A percentile compares a stretch with the other conserved stretches of the same genome.
phyloP scores from a whole-genome alignment of 2,888 invertebrate genomes.

The Cinara cedri region DNA sequence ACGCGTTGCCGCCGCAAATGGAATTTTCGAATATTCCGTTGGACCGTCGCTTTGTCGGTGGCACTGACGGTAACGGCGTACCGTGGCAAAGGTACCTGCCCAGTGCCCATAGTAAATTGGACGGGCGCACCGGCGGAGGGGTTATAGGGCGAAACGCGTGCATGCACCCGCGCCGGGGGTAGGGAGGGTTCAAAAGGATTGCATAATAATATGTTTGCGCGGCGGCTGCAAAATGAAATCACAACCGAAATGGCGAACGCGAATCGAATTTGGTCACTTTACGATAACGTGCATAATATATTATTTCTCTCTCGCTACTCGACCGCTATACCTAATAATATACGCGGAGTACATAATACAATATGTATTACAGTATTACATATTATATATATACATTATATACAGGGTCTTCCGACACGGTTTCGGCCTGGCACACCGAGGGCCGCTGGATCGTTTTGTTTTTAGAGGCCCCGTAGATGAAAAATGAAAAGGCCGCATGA shows the following conservation, averaged over 20 bases:
- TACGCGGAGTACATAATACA: no score
- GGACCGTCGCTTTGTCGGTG: neutral
- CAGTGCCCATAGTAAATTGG: no score
- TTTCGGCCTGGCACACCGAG: no score
- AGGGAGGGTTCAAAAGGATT: conserved; percentile 55
- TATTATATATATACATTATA: no score
- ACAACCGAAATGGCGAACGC: conserved; percentile 47
- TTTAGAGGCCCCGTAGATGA: no score
- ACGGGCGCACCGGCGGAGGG: neutral
- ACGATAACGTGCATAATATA: conserved; percentile 3
- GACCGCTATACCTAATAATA: neutral
- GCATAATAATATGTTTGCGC: conserved; percentile 46
- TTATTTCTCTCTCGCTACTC: neutral
- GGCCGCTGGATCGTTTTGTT: no score
- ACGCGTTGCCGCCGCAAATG: conserved; percentile 33
- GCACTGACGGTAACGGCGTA: neutral
- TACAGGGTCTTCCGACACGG: no score
- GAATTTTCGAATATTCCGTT: conserved; percentile 42
- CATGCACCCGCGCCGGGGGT: neutral
- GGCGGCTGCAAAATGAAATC: conserved; percentile 40
- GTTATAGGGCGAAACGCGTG: conserved; percentile 40
- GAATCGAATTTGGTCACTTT: conserved; percentile 53
- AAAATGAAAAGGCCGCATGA: no score
- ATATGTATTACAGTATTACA: no score
- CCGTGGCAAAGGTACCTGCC: neutral